Evolutionary conservation across 2,797 vertebrate species (phyloP).

Genomic region (Ctenopoma multispine): DNA sequence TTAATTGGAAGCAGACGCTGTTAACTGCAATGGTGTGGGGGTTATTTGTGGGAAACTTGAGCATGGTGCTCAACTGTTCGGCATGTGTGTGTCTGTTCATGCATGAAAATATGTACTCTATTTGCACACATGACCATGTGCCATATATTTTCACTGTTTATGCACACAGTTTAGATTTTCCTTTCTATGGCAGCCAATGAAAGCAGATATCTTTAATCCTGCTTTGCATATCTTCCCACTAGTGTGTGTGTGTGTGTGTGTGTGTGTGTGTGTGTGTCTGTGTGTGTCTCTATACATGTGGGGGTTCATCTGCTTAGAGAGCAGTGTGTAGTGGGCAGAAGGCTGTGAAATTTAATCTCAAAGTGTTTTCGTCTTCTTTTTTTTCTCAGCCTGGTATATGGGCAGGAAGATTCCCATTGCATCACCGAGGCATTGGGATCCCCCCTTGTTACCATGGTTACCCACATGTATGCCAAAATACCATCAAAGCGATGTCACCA

Average conservation of each 20-base stretch:
- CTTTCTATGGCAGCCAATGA: slow-evolving; percentile 25
- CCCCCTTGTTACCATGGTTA: slow-evolving; percentile 66
- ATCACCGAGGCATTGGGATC: slow-evolving; percentile 40
- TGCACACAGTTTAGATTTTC: slow-evolving; percentile 14
- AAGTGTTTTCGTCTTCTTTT: slow-evolving; percentile 53
- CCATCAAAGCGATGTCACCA: slow-evolving; percentile 55
- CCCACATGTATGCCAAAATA: slow-evolving; percentile 56
- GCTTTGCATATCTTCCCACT: slow-evolving; percentile 52
- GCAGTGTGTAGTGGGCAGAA: slow-evolving; percentile 44
- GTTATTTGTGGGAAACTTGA: slow-evolving; percentile 29
- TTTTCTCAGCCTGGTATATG: slow-evolving; percentile 65
- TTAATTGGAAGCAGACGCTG: slow-evolving; percentile 39
- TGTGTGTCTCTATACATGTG: slow-evolving; percentile 25
- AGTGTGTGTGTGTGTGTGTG: slow-evolving; percentile 8
- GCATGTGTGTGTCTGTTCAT: slow-evolving; percentile 18
- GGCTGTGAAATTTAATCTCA: slow-evolving; percentile 73
- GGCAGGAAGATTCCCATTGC: slow-evolving; percentile 59
- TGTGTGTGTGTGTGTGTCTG: slow-evolving; percentile 26
- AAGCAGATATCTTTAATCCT: slow-evolving; percentile 47
- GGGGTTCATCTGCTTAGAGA: slow-evolving; percentile 34
- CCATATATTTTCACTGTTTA: slow-evolving; percentile 6
- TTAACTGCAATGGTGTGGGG: slow-evolving; percentile 27
- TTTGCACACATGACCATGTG: slow-evolving; percentile 32
- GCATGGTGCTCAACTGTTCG: slow-evolving; percentile 5
- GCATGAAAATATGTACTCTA: slow-evolving; percentile 17